A percentile compares a stretch with the other conserved stretches of the same genome.
phyloP scores from a whole-genome alignment of 2,797 vertebrate species.

The Halcyon leucocephala region DNA sequence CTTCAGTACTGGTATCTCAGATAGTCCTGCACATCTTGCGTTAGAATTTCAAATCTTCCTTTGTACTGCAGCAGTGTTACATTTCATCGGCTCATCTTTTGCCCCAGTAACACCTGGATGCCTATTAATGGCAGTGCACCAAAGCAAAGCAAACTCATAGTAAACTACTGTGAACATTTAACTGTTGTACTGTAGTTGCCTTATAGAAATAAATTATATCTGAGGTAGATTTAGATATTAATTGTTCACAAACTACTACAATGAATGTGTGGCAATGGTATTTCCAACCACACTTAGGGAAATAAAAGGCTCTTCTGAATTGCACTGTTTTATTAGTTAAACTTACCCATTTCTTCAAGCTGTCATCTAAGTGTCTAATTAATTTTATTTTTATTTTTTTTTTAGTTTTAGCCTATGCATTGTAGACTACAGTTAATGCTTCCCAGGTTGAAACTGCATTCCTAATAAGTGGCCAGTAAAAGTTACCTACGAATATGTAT shows the following conservation, averaged over 20 bases:
- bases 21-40: slow-evolving; percentile 61
- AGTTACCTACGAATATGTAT: neutral
- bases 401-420: slow-evolving; percentile 56
- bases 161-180: slow-evolving; percentile 68
- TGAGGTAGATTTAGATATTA: slow-evolving; percentile 43
- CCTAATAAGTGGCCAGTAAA: slow-evolving; percentile 33
- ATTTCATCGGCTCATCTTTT: neutral
- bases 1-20: slow-evolving; percentile 62
- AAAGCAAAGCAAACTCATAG: slow-evolving; percentile 50
- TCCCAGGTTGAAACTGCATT: slow-evolving; percentile 8
- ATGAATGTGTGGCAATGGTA: slow-evolving; percentile 7
- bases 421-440: slow-evolving; percentile 37
- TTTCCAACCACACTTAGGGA: slow-evolving; percentile 40
- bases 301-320: slow-evolving; percentile 72
- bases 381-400: neutral
- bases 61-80: slow-evolving; percentile 17
- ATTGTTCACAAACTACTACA: slow-evolving; percentile 58
- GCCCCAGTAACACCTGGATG: neutral
- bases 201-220: slow-evolving; percentile 47
- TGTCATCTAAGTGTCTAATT: slow-evolving; percentile 54
- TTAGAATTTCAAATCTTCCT: slow-evolving; percentile 42
- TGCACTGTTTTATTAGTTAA: slow-evolving; percentile 71
- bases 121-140: slow-evolving; percentile 17
- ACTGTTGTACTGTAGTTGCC: slow-evolving; percentile 66
- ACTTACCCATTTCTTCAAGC: slow-evolving; percentile 24